Evolutionary conservation across 2,888 invertebrate genomes (phyloP).

Genomic region (Erebia aethiops): DNA sequence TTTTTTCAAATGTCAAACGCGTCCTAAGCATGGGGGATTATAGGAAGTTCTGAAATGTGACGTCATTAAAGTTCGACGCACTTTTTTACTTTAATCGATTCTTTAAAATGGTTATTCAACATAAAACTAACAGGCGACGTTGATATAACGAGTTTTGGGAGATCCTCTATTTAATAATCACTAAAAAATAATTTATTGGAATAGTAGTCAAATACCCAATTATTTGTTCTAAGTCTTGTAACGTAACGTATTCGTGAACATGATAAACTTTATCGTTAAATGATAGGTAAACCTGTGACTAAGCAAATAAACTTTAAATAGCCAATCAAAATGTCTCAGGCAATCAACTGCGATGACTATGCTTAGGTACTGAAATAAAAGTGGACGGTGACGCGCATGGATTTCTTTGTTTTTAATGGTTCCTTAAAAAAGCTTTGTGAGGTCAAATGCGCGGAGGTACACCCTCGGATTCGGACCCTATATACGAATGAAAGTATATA

Average conservation of each 20-base stretch:
- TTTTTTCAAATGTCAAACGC: no score
- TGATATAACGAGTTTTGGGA: no score
- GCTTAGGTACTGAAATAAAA: constrained; percentile 54
- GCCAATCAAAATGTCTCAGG: constrained; percentile 50
- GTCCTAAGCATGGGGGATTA: no score
- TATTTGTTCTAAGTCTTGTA: background rate
- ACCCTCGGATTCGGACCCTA: background rate
- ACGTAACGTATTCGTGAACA: background rate
- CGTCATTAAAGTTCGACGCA: no score
- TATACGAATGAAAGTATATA: no score
- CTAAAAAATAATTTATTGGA: no score
- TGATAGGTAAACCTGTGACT: constrained; percentile 7
- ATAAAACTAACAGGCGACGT: no score
- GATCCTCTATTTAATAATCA: no score
- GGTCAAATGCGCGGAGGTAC: background rate
- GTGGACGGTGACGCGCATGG: constrained; percentile 51
- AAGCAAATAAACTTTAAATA: constrained; percentile 41
- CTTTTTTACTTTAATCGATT: no score
- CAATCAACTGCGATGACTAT: constrained; percentile 54
- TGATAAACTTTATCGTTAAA: constrained; percentile 4
- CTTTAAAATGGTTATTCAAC: no score
- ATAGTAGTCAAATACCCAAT: no score
- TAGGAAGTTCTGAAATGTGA: no score
- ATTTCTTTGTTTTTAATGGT: constrained; percentile 59
- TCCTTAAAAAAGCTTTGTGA: constrained; percentile 45